Base-by-base conservation (phyloP, 2,888 invertebrate species). In the Brachyptera putata region DNA sequence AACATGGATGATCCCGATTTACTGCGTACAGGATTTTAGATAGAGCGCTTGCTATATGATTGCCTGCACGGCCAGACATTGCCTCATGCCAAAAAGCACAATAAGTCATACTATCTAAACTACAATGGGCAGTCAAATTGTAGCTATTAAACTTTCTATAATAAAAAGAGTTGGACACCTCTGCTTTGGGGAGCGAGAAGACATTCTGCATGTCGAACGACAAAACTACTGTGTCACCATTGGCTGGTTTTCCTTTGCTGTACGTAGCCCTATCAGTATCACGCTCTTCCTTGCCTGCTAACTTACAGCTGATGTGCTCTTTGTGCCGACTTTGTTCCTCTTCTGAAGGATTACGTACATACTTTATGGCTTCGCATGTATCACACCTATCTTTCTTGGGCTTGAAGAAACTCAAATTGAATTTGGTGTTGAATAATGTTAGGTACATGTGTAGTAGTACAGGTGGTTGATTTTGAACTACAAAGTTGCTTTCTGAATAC, bases 331-430 rank as follows among this genome's bases (percentile, higher is more conserved):
- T 37, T 2, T 16, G 13, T 9, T 37, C n/a, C 16, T 2, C 21
- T 3, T 3, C 16, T 11, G 22, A 24, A 9, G 48, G 24, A 3
- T 14, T 22, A 30, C 4, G 14, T 16, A 43, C 7, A 25, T 13
- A 21, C 22, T 63, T 49, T 60, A 62, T 66, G 39, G 56, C 34
- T 50, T 24, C 34, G 57, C 66, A 67, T 16, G 64, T 57, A 13
- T 62, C 61, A 61, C 66, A 68, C 57, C 64, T 64, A 39, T 68
- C 67, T 37, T 67, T 67, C 53, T 68, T 68, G 11, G 67, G 64
- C 5, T 59, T 43, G 60, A 58, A 60, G 56, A 66, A 67, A 11
- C 63, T 64, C 24, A 64, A 56, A 60, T 65, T 66, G 48, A 62
- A 66, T 46, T 66, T 61, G 46, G 26, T 56, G 37, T 61, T 56